phyloP scores from a whole-genome alignment of 2,888 invertebrate species.

The Anagyrus pseudococci region DNA sequence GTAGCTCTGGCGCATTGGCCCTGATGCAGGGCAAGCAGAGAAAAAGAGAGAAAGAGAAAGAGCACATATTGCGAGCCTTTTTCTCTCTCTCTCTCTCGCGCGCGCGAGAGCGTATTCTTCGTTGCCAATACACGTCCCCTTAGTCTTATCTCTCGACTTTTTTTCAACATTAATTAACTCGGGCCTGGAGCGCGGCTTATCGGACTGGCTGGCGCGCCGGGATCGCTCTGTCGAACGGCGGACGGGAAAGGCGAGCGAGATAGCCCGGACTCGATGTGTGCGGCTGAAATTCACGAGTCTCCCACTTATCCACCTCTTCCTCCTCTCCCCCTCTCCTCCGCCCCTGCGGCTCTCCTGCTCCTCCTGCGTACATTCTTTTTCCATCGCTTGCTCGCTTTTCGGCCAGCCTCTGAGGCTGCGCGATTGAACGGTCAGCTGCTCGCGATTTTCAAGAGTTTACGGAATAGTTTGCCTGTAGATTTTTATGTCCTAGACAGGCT shows the following conservation, averaged over 20 bases:
- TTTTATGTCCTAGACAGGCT: too few relatives aligned
- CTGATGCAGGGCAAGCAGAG: neutral
- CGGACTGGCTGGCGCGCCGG: slow-evolving; percentile 27
- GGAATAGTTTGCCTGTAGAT: too few relatives aligned
- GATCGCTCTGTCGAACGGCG: slow-evolving; percentile 10
- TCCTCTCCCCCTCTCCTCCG: too few relatives aligned
- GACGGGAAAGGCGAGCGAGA: slow-evolving; percentile 24
- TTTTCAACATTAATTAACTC: slow-evolving; percentile 58
- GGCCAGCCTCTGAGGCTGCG: neutral
- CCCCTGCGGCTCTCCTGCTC: slow-evolving; percentile 6
- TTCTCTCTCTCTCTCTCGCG: neutral
- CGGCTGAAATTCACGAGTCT: slow-evolving; percentile 15
- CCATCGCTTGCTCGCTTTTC: neutral
- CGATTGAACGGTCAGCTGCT: slow-evolving; percentile 14
- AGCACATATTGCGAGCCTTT: neutral
- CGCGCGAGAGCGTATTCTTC: slow-evolving; percentile 19
- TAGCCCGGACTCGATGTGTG: slow-evolving; percentile 31
- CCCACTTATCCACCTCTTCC: too few relatives aligned
- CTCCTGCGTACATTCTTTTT: slow-evolving; percentile 7
- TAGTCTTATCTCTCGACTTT: slow-evolving; percentile 29
- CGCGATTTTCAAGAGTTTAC: too few relatives aligned
- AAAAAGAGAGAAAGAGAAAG: neutral
- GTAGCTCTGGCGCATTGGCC: neutral
- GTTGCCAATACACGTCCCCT: slow-evolving; percentile 29
- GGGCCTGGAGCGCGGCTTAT: slow-evolving; percentile 46